Evolutionary conservation across 30 jellyfish, hydroid and myxozoan species (phyloP), one percentile per base, ranked within the genome.

Genomic region (Pseudorhiza aurosa): DNA sequence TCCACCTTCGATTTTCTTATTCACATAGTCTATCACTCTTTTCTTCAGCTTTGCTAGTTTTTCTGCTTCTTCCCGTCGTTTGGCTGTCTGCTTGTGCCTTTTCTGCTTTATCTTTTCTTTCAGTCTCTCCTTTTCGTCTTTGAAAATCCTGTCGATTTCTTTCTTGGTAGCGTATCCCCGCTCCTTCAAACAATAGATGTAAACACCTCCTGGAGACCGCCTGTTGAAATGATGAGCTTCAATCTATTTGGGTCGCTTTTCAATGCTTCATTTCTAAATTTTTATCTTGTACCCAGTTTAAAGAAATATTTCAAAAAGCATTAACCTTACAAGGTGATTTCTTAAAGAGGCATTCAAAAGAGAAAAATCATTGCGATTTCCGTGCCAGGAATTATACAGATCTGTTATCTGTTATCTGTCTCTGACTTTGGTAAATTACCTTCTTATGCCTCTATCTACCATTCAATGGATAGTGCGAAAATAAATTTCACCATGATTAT

Each of bases 151-250:
- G 4, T 80, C 87, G 0, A 80, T 57, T 56, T 92, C 95, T 8
- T 80, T 69, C 45, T 72, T 85, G 24, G 98, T 46, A 8, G 98
- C 93, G 50, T 83, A 90, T 0, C 96, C 96, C 29, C 83, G 63
- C 30, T 82, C 94, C 50, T 92, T 92, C 82, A 92, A 14, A 36
- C 93, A 51, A 42, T 68, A 85, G 31, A 92, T 69, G 74, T 33
- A 92, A 4, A 94, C 90, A 2, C 98, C 98, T 11, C 98, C 98
- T 1, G 98, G 96, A 0, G 90, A 32, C 35, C 98, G 82, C 65
- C 92, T 77, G 65, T 53, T 17, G 36, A 22, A 2, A 19, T 1
- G n/a, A n/a, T n/a, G n/a, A n/a, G n/a, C n/a, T n/a, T n/a, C n/a
- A n/a, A n/a, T n/a, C 7, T 24, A 12, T 12, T 8, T 7, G 15